Base-by-base conservation (phyloP, 1,140 invertebrate species). In the Solen grandis region DNA sequence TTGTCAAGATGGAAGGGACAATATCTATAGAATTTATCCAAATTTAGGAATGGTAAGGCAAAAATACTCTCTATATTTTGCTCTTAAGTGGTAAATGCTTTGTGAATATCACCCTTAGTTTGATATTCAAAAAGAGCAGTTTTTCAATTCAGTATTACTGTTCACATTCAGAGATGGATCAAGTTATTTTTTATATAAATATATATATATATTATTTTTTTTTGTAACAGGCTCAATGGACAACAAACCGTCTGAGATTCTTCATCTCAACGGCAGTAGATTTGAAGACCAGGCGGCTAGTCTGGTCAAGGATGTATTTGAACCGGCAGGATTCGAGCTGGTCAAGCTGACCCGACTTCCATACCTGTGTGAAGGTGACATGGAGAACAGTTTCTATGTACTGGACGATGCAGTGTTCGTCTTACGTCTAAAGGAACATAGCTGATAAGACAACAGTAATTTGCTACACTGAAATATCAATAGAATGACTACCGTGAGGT, bases 341-440 rank as follows among this genome's bases (percentile, higher is more conserved):
- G 91, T 95, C 0, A 92, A 93, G 3, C 98, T 97, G 96, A 94
- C 96, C 13, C 94, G 96, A 88, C 93, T 98, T 25, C 97, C 97
- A 2, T 99, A 99, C 92, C 92, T 99, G 13, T 99, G 97, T 92
- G 97, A 99, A 92, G 97, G 98, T 0, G 97, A 99, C 91, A 92
- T 98, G n/a, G 94, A 95, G 27, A 96, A 97, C 89, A 95, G 96
- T 0, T 98, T 96, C 91, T 99, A 98, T 92, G 96, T 96, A 93
- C 93, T 99, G 10, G 94, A 96, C 86, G 97, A 99, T 93, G 96
- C 95, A 19, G 91, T 99, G 0, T 97, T 98, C 82, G 89, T 95
- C 4, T 85, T 95, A 10, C 90, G 89, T 83, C 65, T 84, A 4
- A 87, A 85, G 52, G 74, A 85, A 41, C 62, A 79, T 16, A 72